Base-by-base conservation (phyloP, 2,113 vertebrate genomes). In the Uropsilus gracilis region DNA sequence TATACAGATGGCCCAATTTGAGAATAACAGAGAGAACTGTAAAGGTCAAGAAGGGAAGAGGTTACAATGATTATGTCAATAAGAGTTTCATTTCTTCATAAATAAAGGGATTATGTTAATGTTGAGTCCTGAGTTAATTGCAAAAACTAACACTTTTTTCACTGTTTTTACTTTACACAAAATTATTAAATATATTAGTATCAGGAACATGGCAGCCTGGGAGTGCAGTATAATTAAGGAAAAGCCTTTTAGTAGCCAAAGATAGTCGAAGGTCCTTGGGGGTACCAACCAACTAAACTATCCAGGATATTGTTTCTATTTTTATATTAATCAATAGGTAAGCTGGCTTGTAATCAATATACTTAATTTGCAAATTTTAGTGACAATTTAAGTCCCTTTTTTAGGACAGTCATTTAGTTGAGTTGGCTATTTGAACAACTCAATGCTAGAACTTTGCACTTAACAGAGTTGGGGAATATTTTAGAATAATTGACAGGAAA, bases 381-480 rank as follows among this genome's bases (percentile, higher is more conserved):
- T 69, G 28, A 18, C 80, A 86, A 71, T 44, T 71, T n/a, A 50
- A 71, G 22, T 50, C 61, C 8, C 46, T 90, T 83, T 59, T 87
- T 17, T 91, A 57, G 9, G 37, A 37, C 53, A 89, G 24, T 9
- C 94, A 22, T 84, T 84, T 30, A 89, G 39, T 61, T 32, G 16
- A 91, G 46, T 50, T 86, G 48, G 44, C n/a, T 53, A 77, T 78
- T 89, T 55, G 26, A 93, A 71, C 30, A 90, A 78, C 3, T 5
- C 24, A 80, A 26, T 71, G 8, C 24, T 14, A 32, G 13, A n/a
- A 34, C 4, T 83, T 91, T 61, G 11, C 48, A 82, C 86, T 87
- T 95, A 80, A 93, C 80, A 91, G 32, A 91, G 30, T 8, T 82
- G 4, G 6, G 6, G 53, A 76, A 83, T 75, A 46, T n/a, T 88